Evolutionary conservation across 2,797 vertebrate genomes (phyloP).

Genomic region (Fratercula arctica): DNA sequence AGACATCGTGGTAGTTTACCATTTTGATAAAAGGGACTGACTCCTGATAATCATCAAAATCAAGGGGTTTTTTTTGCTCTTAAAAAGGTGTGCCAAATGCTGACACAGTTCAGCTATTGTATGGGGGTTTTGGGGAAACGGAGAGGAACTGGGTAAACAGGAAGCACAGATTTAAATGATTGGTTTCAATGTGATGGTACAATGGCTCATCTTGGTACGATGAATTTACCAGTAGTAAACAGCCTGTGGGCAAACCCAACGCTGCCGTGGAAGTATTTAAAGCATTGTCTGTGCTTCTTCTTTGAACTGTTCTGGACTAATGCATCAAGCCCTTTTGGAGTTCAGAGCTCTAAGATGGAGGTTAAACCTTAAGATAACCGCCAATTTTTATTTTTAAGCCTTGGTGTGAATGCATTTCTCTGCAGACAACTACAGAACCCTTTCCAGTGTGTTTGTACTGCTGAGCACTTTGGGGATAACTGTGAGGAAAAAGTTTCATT

Average conservation of each 20-base stretch:
- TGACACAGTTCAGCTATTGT: neutral
- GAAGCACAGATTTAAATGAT: neutral
- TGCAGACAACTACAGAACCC: neutral
- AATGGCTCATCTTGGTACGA: neutral
- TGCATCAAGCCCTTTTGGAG: neutral
- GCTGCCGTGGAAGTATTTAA: neutral
- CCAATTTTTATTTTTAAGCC: neutral
- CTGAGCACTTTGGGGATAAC: neutral
- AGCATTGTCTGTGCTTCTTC: neutral
- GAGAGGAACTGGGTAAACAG: neutral
- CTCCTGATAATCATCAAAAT: neutral
- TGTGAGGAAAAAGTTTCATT: neutral
- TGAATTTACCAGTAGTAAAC: neutral
- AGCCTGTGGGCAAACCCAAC: neutral
- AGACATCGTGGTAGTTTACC: neutral
- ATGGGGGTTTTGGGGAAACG: fast-evolving
- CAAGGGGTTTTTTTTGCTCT: neutral
- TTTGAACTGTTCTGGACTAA: neutral
- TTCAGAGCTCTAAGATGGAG: neutral
- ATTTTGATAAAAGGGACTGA: neutral
- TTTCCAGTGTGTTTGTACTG: neutral
- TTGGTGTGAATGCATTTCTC: neutral
- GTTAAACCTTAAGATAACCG: neutral
- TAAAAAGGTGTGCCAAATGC: neutral
- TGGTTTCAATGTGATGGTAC: neutral